phyloP scores from a whole-genome alignment of 2,113 vertebrate genomes.

The Pogonocichla stellata region DNA sequence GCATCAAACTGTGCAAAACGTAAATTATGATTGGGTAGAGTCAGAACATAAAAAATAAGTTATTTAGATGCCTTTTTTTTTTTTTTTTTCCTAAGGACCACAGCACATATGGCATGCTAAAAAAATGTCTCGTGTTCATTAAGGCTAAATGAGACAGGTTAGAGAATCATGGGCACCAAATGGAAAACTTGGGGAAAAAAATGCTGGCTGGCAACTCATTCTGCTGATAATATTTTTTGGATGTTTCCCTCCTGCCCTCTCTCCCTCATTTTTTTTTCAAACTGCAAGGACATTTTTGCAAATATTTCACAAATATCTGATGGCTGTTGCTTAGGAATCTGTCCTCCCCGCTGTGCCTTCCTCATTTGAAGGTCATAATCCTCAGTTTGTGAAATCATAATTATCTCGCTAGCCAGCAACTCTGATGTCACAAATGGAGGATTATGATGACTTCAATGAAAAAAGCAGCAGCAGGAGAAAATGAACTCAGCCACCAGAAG shows the following conservation, averaged over 20 bases:
- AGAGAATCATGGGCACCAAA: constrained; percentile 56
- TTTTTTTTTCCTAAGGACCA: constrained; percentile 40
- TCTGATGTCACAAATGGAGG: constrained; percentile 67
- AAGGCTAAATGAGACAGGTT: constrained; percentile 66
- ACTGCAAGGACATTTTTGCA: constrained; percentile 55
- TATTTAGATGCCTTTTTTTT: constrained; percentile 27
- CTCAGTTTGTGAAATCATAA: constrained; percentile 61
- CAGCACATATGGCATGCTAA: constrained; percentile 61
- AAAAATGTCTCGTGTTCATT: constrained; percentile 53
- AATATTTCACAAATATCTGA: constrained; percentile 66
- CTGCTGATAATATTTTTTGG: constrained; percentile 63
- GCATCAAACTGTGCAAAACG: constrained; percentile 66
- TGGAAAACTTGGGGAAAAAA: constrained; percentile 35
- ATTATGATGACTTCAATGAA: constrained; percentile 62
- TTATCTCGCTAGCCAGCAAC: constrained; percentile 41
- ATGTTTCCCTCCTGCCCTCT: constrained; percentile 58
- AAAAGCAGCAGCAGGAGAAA: constrained; percentile 41
- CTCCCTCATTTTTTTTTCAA: background rate
- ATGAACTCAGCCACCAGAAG: constrained; percentile 38
- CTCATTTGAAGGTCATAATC: constrained; percentile 66
- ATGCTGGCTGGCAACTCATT: constrained; percentile 46
- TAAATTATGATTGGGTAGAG: constrained; percentile 59
- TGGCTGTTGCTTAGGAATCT: constrained; percentile 45
- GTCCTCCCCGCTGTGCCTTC: constrained; percentile 58
- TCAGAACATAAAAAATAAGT: constrained; percentile 47